Evolutionary conservation across 2,113 vertebrate species (phyloP).

Genomic region (Rafetus swinhoei): DNA sequence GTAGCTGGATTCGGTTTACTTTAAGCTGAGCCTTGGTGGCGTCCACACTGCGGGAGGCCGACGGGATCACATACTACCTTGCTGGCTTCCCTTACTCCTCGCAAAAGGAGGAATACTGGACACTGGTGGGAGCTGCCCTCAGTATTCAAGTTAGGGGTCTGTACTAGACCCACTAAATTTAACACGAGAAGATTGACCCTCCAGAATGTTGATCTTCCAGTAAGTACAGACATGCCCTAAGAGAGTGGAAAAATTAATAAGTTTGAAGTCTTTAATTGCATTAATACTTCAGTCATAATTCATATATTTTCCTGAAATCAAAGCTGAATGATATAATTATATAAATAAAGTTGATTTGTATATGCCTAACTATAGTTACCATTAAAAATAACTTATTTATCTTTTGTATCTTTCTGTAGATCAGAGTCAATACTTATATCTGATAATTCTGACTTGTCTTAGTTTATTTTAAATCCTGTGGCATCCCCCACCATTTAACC

Average conservation of each 20-base stretch:
- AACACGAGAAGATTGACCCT: too few species aligned
- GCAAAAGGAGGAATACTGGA: too few species aligned
- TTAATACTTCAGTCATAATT: not conserved
- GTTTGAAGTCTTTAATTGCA: not conserved
- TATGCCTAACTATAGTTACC: not conserved
- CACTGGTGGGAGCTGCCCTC: too few species aligned
- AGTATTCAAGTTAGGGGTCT: too few species aligned
- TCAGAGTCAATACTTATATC: not conserved
- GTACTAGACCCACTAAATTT: too few species aligned
- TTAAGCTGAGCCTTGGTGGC: too few species aligned
- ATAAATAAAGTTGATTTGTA: not conserved
- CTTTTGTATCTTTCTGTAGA: not conserved
- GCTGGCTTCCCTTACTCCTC: too few species aligned
- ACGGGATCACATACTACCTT: too few species aligned
- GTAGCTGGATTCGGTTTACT: too few species aligned
- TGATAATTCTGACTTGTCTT: not conserved
- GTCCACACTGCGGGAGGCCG: too few species aligned
- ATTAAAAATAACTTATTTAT: constrained; percentile 26
- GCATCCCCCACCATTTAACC: not conserved
- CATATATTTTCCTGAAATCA: not conserved
- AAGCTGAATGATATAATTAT: not conserved
- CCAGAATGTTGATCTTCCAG: too few species aligned
- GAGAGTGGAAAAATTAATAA: not conserved
- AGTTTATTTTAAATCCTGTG: not conserved
- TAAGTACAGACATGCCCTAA: too few species aligned